Evolutionary conservation across 1,140 invertebrate genomes (phyloP).

Genomic region (Diprion similis): DNA sequence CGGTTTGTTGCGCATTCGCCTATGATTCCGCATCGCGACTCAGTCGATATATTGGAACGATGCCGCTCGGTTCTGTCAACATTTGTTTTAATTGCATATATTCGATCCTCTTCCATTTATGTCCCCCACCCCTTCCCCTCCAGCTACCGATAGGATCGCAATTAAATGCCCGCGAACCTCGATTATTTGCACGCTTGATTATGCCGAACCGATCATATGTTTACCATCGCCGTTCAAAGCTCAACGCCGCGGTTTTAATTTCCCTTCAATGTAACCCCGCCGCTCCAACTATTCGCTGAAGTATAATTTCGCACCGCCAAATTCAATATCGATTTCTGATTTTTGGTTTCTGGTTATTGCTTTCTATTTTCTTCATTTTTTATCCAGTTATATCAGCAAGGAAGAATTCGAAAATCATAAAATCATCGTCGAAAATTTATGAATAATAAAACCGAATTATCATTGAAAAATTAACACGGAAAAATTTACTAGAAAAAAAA

Average conservation of each 20-base stretch:
- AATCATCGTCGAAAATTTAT: too few relatives aligned
- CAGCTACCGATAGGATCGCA: not conserved
- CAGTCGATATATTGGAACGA: not conserved
- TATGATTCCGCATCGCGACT: not conserved
- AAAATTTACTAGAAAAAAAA: too few relatives aligned
- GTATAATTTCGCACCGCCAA: too few relatives aligned
- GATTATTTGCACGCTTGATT: slow-evolving; percentile 7
- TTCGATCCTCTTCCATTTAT: not conserved
- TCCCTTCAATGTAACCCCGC: not conserved
- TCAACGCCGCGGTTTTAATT: not conserved
- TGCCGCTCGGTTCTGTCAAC: not conserved
- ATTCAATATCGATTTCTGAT: too few relatives aligned
- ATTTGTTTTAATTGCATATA: slow-evolving; percentile 6
- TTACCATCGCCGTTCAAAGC: not conserved
- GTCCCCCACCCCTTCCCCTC: not conserved
- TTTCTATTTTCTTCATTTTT: too few relatives aligned
- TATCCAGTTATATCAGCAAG: too few relatives aligned
- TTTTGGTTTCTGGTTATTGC: too few relatives aligned
- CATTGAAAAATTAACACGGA: too few relatives aligned
- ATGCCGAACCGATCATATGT: not conserved
- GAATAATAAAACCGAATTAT: too few relatives aligned
- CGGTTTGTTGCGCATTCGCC: not conserved
- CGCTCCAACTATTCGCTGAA: too few relatives aligned
- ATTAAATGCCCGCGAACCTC: not conserved
- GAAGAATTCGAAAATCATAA: too few relatives aligned